phyloP scores from a whole-genome alignment of 2,888 invertebrate species.

The Pharmacophagus antenor region DNA sequence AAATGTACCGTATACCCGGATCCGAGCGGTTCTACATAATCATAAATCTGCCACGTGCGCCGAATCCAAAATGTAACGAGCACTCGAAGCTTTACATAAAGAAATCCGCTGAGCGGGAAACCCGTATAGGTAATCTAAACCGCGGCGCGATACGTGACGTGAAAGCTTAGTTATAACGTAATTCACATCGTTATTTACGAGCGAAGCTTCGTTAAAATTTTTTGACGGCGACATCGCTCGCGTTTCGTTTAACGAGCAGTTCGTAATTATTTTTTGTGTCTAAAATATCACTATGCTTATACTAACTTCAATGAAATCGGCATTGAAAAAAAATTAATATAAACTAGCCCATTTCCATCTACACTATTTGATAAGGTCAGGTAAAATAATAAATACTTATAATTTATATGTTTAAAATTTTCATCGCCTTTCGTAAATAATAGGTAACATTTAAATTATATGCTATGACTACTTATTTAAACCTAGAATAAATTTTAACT shows the following conservation, averaged over 20 bases:
- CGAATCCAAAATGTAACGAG: conserved; percentile 53
- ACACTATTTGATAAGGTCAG: too few relatives aligned
- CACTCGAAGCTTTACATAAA: conserved; percentile 40
- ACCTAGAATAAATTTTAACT: too few relatives aligned
- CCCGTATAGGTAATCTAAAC: conserved; percentile 67
- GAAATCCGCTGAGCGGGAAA: conserved; percentile 55
- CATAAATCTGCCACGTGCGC: conserved; percentile 63
- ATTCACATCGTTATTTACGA: conserved; percentile 22
- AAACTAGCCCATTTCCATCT: too few relatives aligned
- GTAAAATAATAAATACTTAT: too few relatives aligned
- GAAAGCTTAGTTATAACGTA: conserved; percentile 53
- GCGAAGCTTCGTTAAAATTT: conserved; percentile 11
- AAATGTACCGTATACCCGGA: conserved; percentile 43
- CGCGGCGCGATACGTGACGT: conserved; percentile 65
- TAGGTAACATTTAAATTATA: too few relatives aligned
- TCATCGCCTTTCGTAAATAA: too few relatives aligned
- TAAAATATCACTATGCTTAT: neutral
- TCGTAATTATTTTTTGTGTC: conserved; percentile 22
- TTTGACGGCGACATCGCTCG: conserved; percentile 2
- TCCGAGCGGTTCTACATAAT: conserved; percentile 54
- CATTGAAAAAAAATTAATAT: too few relatives aligned
- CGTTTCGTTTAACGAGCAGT: conserved; percentile 14
- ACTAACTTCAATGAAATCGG: too few relatives aligned
- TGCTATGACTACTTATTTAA: too few relatives aligned
- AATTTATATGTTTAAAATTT: too few relatives aligned